Conservation (phyloP, 2,113 vertebrate genomes). For the Indri indri region DNA sequence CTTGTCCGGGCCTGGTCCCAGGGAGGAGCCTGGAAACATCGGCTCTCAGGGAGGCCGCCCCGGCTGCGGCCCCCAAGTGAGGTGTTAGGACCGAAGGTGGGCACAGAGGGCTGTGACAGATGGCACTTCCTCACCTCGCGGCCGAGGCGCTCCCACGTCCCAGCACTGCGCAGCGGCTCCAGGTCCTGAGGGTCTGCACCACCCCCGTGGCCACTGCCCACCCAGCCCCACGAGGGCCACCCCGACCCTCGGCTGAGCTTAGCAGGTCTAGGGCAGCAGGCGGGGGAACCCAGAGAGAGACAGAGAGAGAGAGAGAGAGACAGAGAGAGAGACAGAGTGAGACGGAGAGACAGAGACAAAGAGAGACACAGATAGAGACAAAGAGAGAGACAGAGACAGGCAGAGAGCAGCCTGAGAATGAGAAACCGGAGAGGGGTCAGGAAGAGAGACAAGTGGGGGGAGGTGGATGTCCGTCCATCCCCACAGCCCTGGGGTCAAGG, state of each 20-base stretch:
- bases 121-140: not conserved
- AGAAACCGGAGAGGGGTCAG: not conserved
- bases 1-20: not conserved
- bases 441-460: not conserved
- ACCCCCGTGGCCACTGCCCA: too few species aligned
- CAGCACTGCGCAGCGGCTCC: not conserved
- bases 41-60: not conserved
- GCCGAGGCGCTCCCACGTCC: rapidly evolving
- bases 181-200: not conserved
- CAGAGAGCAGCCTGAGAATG: not conserved
- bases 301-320: not conserved
- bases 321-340: not conserved
- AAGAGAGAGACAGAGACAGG: not conserved
- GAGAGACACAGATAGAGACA: not conserved
- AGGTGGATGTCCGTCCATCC: not conserved
- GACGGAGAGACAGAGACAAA: not conserved
- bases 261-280: not conserved
- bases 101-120: too few species aligned
- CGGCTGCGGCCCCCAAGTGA: too few species aligned
- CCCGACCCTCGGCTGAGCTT: not conserved
- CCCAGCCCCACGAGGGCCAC: not conserved
- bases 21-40: not conserved
- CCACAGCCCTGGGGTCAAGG: not conserved
- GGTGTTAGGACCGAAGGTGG: too few species aligned
- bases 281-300: not conserved